These are phyloP conservation scores for Eumerus sabulonum DNA, from an alignment of 2,888 invertebrate species.

Conservation along the genomic window DNA sequence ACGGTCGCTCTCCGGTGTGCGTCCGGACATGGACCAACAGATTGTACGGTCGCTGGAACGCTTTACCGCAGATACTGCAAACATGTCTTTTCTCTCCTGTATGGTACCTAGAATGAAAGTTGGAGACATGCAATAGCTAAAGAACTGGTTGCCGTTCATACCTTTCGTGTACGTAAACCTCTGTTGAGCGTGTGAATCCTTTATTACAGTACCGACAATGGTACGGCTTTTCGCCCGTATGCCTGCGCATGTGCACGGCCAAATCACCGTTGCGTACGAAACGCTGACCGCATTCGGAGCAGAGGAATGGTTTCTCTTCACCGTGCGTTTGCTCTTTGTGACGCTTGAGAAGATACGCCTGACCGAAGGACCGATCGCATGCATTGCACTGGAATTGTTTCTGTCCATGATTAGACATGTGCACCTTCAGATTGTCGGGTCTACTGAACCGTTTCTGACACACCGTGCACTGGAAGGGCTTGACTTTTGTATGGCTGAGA, in stretches of 20 bases:
- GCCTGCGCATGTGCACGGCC: constrained; percentile 81
- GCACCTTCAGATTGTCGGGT: constrained; percentile 80
- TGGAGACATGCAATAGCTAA: neutral
- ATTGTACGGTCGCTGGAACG: constrained; percentile 80
- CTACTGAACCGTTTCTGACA: constrained; percentile 80
- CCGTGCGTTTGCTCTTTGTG: constrained; percentile 75
- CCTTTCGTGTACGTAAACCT: constrained; percentile 82
- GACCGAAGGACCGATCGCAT: constrained; percentile 74
- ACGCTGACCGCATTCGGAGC: constrained; percentile 82
- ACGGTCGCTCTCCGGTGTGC: constrained; percentile 80
- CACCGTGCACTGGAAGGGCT: constrained; percentile 79
- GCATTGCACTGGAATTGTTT: constrained; percentile 76
- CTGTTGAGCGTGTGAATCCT: constrained; percentile 82
- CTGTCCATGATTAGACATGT: constrained; percentile 79
- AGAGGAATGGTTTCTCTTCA: constrained; percentile 81
- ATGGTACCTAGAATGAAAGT: constrained; percentile 70
- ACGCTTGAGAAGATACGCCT: constrained; percentile 74
- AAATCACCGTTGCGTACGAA: constrained; percentile 82
- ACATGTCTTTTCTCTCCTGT: constrained; percentile 81
- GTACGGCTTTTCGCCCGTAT: constrained; percentile 82
- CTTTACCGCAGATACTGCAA: constrained; percentile 78
- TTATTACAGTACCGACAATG: constrained; percentile 82
- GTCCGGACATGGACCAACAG: constrained; percentile 80
- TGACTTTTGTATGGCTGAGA: constrained; percentile 74
- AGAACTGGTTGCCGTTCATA: constrained; percentile 71